These are phyloP conservation scores for Lophotis ruficrista DNA, from an alignment of 2,113 vertebrate genomes.

Conservation along the genomic window DNA sequence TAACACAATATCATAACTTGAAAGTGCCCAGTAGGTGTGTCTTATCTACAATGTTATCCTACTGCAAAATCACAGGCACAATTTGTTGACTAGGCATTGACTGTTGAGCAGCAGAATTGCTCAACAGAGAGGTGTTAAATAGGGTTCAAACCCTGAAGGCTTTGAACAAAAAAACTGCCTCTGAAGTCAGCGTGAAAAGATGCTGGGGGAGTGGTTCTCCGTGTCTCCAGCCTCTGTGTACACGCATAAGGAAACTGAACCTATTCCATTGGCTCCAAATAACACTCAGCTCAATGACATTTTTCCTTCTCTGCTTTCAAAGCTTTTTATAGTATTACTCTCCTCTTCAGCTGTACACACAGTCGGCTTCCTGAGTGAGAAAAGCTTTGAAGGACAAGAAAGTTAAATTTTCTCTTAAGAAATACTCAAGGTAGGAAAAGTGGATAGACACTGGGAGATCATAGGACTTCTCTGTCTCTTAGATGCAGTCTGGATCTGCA, in stretches of 20 bases:
- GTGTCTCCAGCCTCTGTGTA: background rate
- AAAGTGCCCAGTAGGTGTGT: slow-evolving; percentile 66
- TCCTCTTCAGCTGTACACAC: background rate
- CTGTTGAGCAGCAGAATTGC: slow-evolving; percentile 17
- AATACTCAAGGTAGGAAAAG: background rate
- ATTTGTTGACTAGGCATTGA: slow-evolving; percentile 46
- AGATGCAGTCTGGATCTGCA: background rate
- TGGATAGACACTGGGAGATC: background rate
- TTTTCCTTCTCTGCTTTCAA: background rate
- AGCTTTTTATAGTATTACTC: background rate
- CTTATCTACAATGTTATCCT: slow-evolving; percentile 62
- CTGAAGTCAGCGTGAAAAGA: background rate
- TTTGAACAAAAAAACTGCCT: background rate
- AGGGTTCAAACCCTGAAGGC: background rate
- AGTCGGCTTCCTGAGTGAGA: background rate
- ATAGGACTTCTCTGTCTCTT: background rate
- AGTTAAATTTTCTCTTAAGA: background rate
- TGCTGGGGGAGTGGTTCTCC: background rate
- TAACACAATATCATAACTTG: slow-evolving; percentile 58
- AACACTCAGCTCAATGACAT: background rate
- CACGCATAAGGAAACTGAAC: background rate
- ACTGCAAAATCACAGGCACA: slow-evolving; percentile 38
- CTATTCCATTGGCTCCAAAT: background rate
- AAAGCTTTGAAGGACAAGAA: background rate
- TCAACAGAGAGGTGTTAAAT: slow-evolving; percentile 28